Evolutionary conservation across 2,113 vertebrate species (phyloP).

Genomic region (Oncorhynchus clarkii): DNA sequence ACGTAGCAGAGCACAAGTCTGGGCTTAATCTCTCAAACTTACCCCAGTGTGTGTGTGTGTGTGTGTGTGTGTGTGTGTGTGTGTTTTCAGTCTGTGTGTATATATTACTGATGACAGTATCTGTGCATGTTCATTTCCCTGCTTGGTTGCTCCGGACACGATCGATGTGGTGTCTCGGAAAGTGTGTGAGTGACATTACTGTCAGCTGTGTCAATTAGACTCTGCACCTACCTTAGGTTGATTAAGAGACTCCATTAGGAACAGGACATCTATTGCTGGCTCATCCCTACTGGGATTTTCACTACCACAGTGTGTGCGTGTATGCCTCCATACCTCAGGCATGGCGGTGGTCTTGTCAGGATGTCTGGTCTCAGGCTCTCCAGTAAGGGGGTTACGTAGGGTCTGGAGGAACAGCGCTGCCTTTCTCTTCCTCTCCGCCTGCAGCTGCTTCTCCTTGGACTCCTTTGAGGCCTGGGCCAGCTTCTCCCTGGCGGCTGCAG

Average conservation of each 20-base stretch:
- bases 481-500: conserved; percentile 95
- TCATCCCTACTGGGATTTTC: too few species aligned
- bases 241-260: conserved; percentile 21
- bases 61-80: neutral
- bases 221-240: conserved; percentile 7
- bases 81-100: too few species aligned
- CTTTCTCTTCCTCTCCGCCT: conserved; percentile 94
- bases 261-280: conserved; percentile 1
- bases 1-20: neutral
- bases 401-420: conserved; percentile 93
- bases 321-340: conserved; percentile 71
- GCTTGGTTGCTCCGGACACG: neutral
- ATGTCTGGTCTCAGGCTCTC: conserved; percentile 81
- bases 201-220: conserved; percentile 25
- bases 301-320: too few species aligned
- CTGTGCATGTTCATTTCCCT: too few species aligned
- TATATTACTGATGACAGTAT: too few species aligned
- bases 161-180: neutral
- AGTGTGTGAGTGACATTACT: neutral
- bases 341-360: conserved; percentile 72
- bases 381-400: conserved; percentile 78
- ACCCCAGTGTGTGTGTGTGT: neutral
- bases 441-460: conserved; percentile 96
- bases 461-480: conserved; percentile 97
- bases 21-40: neutral